Evolutionary conservation across 2,888 invertebrate genomes (phyloP).

Genomic region (Parnassius orleans): DNA sequence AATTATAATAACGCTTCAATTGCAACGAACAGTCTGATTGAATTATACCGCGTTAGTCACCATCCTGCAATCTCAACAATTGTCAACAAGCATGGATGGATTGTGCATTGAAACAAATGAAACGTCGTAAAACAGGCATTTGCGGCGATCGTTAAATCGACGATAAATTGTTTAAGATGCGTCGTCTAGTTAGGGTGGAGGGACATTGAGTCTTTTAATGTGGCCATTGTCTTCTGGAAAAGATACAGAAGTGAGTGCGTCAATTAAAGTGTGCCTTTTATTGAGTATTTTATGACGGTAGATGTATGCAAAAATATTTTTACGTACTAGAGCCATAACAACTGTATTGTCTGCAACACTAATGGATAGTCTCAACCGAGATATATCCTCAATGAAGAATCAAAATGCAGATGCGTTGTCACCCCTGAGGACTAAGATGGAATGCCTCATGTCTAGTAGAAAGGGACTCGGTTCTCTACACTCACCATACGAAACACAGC

Average conservation of each 20-base stretch:
- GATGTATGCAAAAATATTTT: too few relatives aligned
- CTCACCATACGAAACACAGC: too few relatives aligned
- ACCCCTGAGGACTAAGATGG: too few relatives aligned
- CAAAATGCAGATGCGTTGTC: too few relatives aligned
- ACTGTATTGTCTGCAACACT: too few relatives aligned
- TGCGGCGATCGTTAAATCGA: slow-evolving; percentile 62
- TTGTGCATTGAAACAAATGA: slow-evolving; percentile 74
- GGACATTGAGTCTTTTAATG: slow-evolving; percentile 16
- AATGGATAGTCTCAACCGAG: too few relatives aligned
- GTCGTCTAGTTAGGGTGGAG: slow-evolving; percentile 19
- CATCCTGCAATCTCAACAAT: slow-evolving; percentile 43
- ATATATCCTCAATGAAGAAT: too few relatives aligned
- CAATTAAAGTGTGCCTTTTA: background rate
- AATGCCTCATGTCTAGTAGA: too few relatives aligned
- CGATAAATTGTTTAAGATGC: slow-evolving; percentile 40
- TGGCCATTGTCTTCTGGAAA: slow-evolving; percentile 10
- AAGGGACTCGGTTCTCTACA: too few relatives aligned
- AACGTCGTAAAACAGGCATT: slow-evolving; percentile 70
- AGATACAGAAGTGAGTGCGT: background rate
- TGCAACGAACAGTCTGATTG: slow-evolving; percentile 32
- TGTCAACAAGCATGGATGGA: slow-evolving; percentile 43
- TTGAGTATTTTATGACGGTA: too few relatives aligned
- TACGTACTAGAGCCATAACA: too few relatives aligned
- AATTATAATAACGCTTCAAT: slow-evolving; percentile 48
- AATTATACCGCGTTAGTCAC: slow-evolving; percentile 35